Evolutionary conservation across 2,113 vertebrate genomes (phyloP).

Genomic region (Macquaria ambigua): DNA sequence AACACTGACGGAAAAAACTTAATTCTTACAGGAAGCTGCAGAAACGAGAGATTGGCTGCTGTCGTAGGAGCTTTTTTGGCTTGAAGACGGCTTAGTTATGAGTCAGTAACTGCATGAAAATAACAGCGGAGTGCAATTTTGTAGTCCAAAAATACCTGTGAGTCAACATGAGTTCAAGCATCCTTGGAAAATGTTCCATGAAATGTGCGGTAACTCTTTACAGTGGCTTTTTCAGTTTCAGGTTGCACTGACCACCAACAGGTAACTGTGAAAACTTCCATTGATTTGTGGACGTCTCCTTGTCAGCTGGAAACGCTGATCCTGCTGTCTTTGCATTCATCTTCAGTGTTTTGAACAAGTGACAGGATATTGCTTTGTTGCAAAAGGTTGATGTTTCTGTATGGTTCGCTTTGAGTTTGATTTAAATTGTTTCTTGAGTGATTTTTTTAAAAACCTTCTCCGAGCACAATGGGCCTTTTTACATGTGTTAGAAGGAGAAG

Average conservation of each 20-base stretch:
- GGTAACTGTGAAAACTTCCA: neutral
- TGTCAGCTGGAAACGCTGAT: neutral
- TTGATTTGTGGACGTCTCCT: neutral
- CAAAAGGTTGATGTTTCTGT: no score
- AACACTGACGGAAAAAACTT: neutral
- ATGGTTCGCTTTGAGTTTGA: neutral
- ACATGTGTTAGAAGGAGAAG: neutral
- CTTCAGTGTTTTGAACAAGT: neutral
- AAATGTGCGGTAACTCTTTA: constrained; percentile 22
- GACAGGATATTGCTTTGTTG: neutral
- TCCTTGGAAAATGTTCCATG: constrained; percentile 25
- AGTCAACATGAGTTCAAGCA: constrained; percentile 59
- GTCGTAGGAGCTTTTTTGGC: constrained; percentile 10
- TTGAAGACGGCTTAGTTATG: constrained; percentile 30
- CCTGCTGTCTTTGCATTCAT: neutral
- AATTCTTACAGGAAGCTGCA: neutral
- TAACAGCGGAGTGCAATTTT: constrained; percentile 27
- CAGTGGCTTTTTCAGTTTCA: constrained; percentile 2
- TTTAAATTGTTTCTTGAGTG: neutral
- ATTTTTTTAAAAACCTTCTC: neutral
- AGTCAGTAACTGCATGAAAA: constrained; percentile 39
- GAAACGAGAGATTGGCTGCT: neutral
- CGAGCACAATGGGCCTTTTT: no score
- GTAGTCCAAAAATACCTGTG: constrained; percentile 39
- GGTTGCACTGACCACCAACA: constrained; percentile 1